phyloP scores from a whole-genome alignment of 2,113 vertebrate species.

The Salvelinus namaycush region DNA sequence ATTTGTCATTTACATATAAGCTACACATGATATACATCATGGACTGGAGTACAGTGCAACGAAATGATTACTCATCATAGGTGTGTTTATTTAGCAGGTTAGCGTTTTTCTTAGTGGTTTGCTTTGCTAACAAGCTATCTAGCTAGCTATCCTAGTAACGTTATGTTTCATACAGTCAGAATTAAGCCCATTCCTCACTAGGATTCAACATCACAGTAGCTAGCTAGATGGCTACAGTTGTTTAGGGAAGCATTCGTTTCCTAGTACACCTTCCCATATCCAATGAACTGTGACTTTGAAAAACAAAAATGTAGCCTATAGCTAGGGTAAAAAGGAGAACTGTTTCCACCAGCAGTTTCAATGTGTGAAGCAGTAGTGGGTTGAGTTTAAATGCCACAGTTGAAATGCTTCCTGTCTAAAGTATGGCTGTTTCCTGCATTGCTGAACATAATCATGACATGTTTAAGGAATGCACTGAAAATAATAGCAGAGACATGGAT shows the following conservation, averaged over 20 bases:
- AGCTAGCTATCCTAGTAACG: neutral
- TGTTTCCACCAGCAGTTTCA: neutral
- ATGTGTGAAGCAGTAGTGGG: neutral
- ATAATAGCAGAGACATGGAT: no score
- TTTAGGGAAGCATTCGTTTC: no score
- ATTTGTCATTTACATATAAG: no score
- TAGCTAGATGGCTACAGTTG: neutral
- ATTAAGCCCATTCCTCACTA: no score
- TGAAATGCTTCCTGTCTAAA: neutral
- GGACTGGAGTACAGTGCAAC: no score
- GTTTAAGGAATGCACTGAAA: neutral
- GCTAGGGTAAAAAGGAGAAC: no score
- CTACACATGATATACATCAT: no score
- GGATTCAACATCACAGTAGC: neutral
- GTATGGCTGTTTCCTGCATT: neutral
- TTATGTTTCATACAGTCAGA: no score
- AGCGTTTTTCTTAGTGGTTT: neutral
- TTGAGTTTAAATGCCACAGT: neutral
- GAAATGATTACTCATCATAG: neutral
- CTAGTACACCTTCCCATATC: no score
- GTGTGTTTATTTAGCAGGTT: neutral
- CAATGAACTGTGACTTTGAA: no score
- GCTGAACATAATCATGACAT: neutral
- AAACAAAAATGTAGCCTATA: no score
- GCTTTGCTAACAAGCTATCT: neutral